Percentiles rank a stretch among this genome's conserved stretches.
Conservation (phyloP, 2,113 vertebrate species). For the Heterocephalus glaber region DNA sequence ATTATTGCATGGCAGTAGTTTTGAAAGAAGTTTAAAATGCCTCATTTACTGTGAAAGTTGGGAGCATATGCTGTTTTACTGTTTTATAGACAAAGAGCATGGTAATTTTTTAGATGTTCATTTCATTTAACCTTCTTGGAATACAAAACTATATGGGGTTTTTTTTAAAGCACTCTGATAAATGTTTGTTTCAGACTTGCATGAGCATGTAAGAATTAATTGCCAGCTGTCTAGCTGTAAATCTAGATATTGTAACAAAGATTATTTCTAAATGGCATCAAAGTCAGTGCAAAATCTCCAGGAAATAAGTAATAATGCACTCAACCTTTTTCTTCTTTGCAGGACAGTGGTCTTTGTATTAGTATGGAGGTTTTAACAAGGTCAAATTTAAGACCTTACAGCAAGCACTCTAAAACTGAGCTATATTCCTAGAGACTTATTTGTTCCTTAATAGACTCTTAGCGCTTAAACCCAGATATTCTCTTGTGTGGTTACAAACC, state of each 20-base stretch:
- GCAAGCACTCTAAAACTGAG: neutral
- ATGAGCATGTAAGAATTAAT: constrained; percentile 81
- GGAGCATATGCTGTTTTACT: constrained; percentile 54
- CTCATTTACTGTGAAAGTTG: constrained; percentile 65
- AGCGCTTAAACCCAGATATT: constrained; percentile 33
- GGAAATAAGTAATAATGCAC: constrained; percentile 74
- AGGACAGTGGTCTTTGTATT: constrained; percentile 50
- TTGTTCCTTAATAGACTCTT: constrained; percentile 59
- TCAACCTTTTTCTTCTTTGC: constrained; percentile 59
- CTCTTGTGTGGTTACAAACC: neutral
- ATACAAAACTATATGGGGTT: constrained; percentile 69
- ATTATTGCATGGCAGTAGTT: constrained; percentile 17
- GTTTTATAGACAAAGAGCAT: constrained; percentile 65
- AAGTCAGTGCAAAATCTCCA: constrained; percentile 76
- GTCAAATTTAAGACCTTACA: neutral
- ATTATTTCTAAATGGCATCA: constrained; percentile 67
- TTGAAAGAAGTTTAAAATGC: neutral
- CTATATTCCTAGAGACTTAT: neutral
- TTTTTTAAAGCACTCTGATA: constrained; percentile 76
- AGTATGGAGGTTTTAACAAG: neutral
- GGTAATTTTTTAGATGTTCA: constrained; percentile 70
- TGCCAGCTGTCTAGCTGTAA: constrained; percentile 77
- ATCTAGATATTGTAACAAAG: constrained; percentile 80
- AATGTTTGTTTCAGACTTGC: constrained; percentile 77
- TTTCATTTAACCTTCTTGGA: constrained; percentile 77